Evolutionary conservation across 2,797 vertebrate species (phyloP).

Genomic region (Sciurus carolinensis): DNA sequence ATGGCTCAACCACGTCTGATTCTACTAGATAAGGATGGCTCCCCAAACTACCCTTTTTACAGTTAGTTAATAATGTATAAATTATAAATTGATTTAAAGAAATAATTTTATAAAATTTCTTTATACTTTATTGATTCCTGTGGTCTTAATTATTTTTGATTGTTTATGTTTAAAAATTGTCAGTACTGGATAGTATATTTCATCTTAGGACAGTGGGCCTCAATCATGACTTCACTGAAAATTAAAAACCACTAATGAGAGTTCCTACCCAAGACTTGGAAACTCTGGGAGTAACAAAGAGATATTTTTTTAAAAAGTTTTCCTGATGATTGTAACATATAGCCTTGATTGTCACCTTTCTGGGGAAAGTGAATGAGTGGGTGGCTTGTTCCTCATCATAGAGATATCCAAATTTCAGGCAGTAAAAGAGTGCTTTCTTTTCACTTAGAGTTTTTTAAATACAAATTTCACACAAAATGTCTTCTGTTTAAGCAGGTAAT

Average conservation of each 20-base stretch:
- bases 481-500: not conserved
- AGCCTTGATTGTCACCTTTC: not conserved
- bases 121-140: not conserved
- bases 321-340: not conserved
- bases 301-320: not conserved
- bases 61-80: not conserved
- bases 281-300: not conserved
- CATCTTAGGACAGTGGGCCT: not conserved
- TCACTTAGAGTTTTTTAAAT: conserved; percentile 31
- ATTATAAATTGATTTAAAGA: conserved; percentile 17
- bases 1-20: too few species aligned
- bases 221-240: not conserved
- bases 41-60: not conserved
- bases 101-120: conserved; percentile 49
- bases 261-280: not conserved
- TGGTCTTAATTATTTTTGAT: conserved; percentile 2
- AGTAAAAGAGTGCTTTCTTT: not conserved
- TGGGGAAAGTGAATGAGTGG: not conserved
- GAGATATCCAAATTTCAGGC: conserved; percentile 38
- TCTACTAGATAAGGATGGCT: too few species aligned
- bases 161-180: not conserved
- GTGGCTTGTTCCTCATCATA: not conserved
- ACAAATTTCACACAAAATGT: not conserved
- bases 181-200: conserved; percentile 17
- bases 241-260: not conserved